These are phyloP conservation scores for Euphysa ruthae DNA, from an alignment of 30 jellyfish, hydroid and myxozoan genomes.

Conservation along the genomic window DNA sequence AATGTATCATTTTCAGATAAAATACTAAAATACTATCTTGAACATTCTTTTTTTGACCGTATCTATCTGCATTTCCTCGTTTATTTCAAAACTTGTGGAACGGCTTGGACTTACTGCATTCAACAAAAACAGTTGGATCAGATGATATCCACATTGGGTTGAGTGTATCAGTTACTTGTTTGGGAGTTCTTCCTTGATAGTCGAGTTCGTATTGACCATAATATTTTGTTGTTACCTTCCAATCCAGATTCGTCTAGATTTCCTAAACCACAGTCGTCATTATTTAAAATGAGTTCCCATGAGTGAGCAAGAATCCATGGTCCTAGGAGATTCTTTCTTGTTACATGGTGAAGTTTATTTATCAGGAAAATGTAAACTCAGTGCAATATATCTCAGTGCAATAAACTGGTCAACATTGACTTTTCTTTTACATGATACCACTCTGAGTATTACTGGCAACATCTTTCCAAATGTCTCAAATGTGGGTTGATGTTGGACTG, in stretches of 20 bases:
- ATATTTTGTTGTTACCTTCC: slow-evolving; percentile 20
- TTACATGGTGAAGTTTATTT: too few species aligned
- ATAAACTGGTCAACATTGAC: slow-evolving; percentile 14
- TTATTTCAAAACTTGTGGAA: not conserved
- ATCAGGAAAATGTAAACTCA: not conserved
- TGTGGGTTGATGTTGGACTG: slow-evolving; percentile 2
- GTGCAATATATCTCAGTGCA: slow-evolving; percentile 7
- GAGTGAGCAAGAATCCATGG: slow-evolving; percentile 13
- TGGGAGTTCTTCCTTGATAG: slow-evolving; percentile 19
- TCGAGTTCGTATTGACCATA: not conserved
- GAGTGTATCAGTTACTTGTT: not conserved
- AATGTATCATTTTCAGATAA: too few species aligned
- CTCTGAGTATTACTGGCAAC: slow-evolving; percentile 22
- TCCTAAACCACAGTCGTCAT: not conserved
- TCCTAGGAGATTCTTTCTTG: not conserved
- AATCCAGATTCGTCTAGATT: slow-evolving; percentile 21
- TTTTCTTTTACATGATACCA: slow-evolving; percentile 3
- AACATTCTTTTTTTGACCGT: too few species aligned
- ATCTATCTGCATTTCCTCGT: too few species aligned
- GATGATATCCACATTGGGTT: slow-evolving; percentile 23
- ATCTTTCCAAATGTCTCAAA: not conserved
- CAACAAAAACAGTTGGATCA: slow-evolving; percentile 11
- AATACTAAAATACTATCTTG: too few species aligned
- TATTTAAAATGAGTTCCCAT: slow-evolving; percentile 11
- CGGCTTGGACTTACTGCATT: slow-evolving; percentile 16